Conservation (phyloP, 2,888 invertebrate genomes). For the Amaurobius ferox region DNA sequence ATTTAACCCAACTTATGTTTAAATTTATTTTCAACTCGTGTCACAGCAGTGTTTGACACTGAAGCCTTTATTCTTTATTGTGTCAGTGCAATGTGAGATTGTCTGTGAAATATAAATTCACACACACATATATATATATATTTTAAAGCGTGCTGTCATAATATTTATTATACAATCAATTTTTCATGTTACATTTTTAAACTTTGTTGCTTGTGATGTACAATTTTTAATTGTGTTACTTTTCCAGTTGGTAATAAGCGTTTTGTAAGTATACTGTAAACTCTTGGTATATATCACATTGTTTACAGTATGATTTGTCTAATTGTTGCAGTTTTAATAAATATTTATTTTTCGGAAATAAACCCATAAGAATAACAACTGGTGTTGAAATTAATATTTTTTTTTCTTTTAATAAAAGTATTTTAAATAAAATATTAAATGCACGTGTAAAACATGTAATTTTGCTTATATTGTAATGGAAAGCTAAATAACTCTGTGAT, state of each 20-base stretch:
- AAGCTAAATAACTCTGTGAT: conserved; percentile 65
- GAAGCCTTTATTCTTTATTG: conserved; percentile 8
- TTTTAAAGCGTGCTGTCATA: not conserved
- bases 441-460: conserved; percentile 31
- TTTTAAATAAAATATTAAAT: conserved; percentile 28
- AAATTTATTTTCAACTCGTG: no score
- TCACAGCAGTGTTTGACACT: not conserved
- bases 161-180: not conserved
- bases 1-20: no score
- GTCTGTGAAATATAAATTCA: not conserved
- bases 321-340: not conserved
- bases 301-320: not conserved
- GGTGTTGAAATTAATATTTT: not conserved
- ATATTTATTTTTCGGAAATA: not conserved
- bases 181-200: not conserved
- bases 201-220: not conserved
- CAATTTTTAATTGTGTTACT: not conserved
- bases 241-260: no score
- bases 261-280: no score
- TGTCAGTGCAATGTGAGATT: not conserved
- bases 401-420: conserved; percentile 13
- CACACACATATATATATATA: not conserved
- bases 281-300: no score
- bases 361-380: not conserved
- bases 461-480: conserved; percentile 30